phyloP scores from a whole-genome alignment of 2,113 vertebrate genomes.

The Macrotis lagotis region DNA sequence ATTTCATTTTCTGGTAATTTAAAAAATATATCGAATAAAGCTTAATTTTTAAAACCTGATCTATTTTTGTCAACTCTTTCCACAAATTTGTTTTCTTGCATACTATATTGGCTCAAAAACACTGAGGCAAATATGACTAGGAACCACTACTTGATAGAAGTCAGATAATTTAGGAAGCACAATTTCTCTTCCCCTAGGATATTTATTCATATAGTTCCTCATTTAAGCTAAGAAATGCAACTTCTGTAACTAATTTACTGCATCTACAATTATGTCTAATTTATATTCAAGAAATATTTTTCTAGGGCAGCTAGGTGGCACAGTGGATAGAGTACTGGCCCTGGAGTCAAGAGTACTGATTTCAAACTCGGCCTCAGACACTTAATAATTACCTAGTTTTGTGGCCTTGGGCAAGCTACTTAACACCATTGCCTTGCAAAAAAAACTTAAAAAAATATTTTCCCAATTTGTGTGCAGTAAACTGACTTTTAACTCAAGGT shows the following conservation, averaged over 20 bases:
- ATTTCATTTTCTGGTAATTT: constrained; percentile 44
- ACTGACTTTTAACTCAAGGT: neutral
- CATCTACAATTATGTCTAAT: neutral
- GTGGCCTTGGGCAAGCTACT: too few species aligned
- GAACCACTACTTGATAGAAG: neutral
- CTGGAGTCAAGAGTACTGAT: too few species aligned
- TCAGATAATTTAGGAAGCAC: neutral
- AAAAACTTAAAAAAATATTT: rapidly evolving
- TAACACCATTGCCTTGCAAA: too few species aligned
- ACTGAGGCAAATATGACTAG: neutral
- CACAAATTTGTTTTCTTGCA: rapidly evolving
- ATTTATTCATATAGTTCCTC: neutral
- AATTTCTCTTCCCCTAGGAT: neutral
- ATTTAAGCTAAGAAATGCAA: neutral
- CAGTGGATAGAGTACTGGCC: too few species aligned
- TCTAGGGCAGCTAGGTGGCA: too few species aligned
- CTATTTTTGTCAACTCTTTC: neutral
- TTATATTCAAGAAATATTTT: rapidly evolving
- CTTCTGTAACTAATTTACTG: neutral
- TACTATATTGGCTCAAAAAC: neutral
- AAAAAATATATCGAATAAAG: neutral
- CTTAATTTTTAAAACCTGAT: constrained; percentile 34
- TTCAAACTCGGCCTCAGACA: too few species aligned
- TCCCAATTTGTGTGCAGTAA: neutral
- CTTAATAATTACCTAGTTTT: too few species aligned